These are phyloP conservation scores for Carduelis carduelis DNA, from an alignment of 2,797 vertebrate species.

Conservation along the genomic window DNA sequence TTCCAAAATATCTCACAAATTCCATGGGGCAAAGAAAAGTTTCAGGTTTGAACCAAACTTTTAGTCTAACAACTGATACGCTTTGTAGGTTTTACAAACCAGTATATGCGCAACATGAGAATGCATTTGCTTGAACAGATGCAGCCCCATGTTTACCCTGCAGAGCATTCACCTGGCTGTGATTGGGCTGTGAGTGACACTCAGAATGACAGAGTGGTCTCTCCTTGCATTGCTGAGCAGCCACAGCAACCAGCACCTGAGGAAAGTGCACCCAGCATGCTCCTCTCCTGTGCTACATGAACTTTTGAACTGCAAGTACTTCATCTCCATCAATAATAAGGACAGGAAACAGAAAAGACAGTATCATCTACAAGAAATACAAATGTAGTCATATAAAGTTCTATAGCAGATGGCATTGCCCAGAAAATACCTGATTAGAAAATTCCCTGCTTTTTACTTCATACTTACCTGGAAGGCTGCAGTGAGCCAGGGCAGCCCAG, in stretches of 20 bases:
- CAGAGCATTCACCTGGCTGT: accelerated
- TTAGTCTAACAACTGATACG: neutral
- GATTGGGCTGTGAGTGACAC: neutral
- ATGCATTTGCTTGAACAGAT: neutral
- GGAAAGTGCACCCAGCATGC: neutral
- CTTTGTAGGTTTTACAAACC: neutral
- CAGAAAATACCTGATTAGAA: neutral
- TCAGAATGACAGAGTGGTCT: neutral
- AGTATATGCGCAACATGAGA: accelerated
- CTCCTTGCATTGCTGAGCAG: neutral
- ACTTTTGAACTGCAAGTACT: neutral
- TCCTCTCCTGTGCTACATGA: neutral
- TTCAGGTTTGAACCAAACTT: neutral
- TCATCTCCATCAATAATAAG: neutral
- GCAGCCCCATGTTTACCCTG: accelerated
- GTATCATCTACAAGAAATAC: neutral
- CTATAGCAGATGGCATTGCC: neutral
- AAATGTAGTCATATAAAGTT: neutral
- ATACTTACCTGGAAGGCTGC: neutral
- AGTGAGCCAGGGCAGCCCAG: neutral
- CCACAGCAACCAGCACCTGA: neutral
- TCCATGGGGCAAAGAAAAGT: accelerated
- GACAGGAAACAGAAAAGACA: neutral
- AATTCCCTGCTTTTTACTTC: neutral
- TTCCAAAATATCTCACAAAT: neutral